Evolutionary conservation across 2,113 vertebrate genomes (phyloP), one percentile per base, ranked within the genome.

Genomic region (Nanorana parkeri): DNA sequence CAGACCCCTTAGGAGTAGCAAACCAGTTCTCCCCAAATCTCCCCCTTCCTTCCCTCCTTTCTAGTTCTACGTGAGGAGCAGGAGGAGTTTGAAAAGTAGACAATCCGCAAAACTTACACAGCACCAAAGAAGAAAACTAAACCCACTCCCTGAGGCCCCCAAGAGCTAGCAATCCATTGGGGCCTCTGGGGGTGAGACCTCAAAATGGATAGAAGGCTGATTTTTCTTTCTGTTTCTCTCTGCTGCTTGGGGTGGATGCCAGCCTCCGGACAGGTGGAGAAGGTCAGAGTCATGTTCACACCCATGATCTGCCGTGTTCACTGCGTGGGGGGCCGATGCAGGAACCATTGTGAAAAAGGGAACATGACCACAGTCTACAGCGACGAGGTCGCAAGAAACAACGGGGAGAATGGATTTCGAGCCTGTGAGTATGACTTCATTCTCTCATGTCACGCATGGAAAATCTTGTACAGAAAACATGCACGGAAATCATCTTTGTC

Each of bases 221-320:
- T 85, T 88, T 83, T 74, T 85, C 77, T 78, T 78, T 88, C 83
- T 65, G 68, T 80, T 32, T 88, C 58, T 81, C 52, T 82, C 26
- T 75, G 71, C 52, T 75, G 80, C 29, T 56, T 82, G 47, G 28
- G 71, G 21, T 67, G 69, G 80, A 83, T 87, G 88, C 92, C 85
- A 19, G 88, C 87, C 84, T 95, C 94, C 84, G 94, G 88, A 93
- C 92, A 90, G 88, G 54, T 66, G 19, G 92, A 92, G 81, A 86
- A 87, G 69, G 94, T 99, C 90, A 95, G 96, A 92, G 96, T 99
- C 1, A 88, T 95, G 89, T 99, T 99, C 91, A 99, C 97, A 2
- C 97, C 97, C 5, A 98, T 96, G 76, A 91, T 98, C 89, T 99
- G 97, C 90, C 96, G 95, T 87, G 94, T 96, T 91, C 96, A 94